Conservation (phyloP, 1,140 invertebrate species). For the Fopius arisanus region DNA sequence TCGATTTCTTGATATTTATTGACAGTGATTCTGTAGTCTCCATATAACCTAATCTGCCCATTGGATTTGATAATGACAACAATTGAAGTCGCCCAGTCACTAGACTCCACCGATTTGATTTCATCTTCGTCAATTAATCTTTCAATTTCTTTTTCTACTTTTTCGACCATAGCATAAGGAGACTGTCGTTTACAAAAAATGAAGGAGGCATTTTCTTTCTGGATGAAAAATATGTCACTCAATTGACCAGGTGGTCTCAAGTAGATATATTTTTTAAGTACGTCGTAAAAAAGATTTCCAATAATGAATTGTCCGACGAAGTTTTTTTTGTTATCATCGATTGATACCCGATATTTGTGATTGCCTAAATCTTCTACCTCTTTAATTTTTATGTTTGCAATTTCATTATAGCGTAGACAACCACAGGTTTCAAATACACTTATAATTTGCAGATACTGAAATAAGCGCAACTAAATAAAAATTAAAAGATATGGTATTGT, state of each 20-base stretch:
- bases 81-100: not conserved
- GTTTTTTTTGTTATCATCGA: constrained; percentile 28
- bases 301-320: constrained; percentile 30
- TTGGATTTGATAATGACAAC: too few species aligned
- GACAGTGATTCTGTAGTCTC: too few species aligned
- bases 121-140: not conserved
- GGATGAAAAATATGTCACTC: constrained; percentile 35
- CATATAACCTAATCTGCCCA: too few species aligned
- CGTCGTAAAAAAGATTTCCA: constrained; percentile 30
- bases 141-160: not conserved
- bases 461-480: too few species aligned
- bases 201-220: too few species aligned
- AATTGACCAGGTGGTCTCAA: constrained; percentile 30
- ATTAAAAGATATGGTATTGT: too few species aligned
- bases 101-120: not conserved
- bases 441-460: too few species aligned
- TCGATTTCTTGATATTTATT: too few species aligned
- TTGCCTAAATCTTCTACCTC: constrained; percentile 29
- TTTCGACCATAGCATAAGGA: not conserved
- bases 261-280: constrained; percentile 34
- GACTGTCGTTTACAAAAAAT: too few species aligned
- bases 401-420: constrained; percentile 30
- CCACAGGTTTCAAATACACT: constrained; percentile 29
- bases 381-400: constrained; percentile 31
- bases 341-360: constrained; percentile 28